phyloP scores from a whole-genome alignment of 2,797 vertebrate genomes.

The Phalanger gymnotis region DNA sequence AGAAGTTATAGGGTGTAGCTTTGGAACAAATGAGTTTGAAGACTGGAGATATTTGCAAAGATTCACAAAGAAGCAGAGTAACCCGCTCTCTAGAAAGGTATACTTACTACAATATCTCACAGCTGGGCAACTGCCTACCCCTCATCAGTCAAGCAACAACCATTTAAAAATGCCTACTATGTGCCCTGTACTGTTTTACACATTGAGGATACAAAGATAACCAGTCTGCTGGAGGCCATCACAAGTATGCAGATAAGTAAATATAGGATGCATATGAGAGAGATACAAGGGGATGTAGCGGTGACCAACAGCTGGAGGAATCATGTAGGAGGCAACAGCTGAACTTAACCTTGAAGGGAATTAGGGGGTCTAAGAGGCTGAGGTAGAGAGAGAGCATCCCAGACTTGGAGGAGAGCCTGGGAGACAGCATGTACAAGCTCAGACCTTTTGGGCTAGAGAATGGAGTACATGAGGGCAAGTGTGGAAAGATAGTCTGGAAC shows the following conservation, averaged over 20 bases:
- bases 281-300: background rate
- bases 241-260: background rate
- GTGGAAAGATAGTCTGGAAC: background rate
- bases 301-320: background rate
- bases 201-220: background rate
- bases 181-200: background rate
- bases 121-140: background rate
- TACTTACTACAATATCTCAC: background rate
- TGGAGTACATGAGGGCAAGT: background rate
- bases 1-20: background rate
- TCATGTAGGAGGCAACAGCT: background rate
- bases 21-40: background rate
- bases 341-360: background rate
- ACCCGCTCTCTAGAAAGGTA: background rate
- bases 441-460: background rate
- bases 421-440: background rate
- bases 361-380: background rate
- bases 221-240: background rate
- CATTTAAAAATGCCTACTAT: background rate
- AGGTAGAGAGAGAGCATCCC: background rate
- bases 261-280: background rate
- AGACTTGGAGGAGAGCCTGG: background rate
- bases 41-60: background rate
- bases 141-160: background rate
- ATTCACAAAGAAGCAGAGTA: background rate